These are phyloP conservation scores for Chiloscyllium punctatum DNA, from an alignment of 2,797 vertebrate genomes.

Conservation along the genomic window DNA sequence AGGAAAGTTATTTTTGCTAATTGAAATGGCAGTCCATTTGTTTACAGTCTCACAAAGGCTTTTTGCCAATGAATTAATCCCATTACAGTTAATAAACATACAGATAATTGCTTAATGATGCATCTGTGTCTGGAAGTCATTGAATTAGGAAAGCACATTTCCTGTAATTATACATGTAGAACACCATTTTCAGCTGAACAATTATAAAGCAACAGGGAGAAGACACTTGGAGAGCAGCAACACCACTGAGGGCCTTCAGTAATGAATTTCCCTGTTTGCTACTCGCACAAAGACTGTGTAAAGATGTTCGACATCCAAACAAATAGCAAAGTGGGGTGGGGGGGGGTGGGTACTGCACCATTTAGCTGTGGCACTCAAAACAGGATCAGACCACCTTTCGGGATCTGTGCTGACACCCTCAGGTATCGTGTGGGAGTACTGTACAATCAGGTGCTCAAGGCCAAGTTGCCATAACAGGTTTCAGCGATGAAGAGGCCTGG, in stretches of 20 bases:
- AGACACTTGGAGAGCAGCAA: background rate
- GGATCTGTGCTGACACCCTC: background rate
- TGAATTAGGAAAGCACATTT: background rate
- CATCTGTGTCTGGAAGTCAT: background rate
- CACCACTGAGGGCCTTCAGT: background rate
- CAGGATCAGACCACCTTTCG: background rate
- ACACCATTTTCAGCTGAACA: background rate
- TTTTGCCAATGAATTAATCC: conserved; percentile 11
- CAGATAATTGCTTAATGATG: conserved; percentile 10
- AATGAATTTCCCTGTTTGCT: background rate
- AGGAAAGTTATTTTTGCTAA: background rate
- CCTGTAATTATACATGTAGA: background rate
- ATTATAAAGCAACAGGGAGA: background rate
- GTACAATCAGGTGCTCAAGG: background rate
- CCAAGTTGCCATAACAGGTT: background rate
- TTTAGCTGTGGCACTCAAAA: background rate
- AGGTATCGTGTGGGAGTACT: background rate
- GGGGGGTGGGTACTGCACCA: too few relatives aligned
- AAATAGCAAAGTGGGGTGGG: too few relatives aligned
- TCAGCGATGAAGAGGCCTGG: background rate
- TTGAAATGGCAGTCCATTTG: background rate
- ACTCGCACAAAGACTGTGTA: too few relatives aligned
- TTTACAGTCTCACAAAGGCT: background rate
- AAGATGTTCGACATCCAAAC: background rate
- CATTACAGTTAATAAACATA: conserved; percentile 9